Evolutionary conservation across 2,797 vertebrate species (phyloP), one percentile per base, ranked within the genome.

Genomic region (Basileuterus tristriatus): DNA sequence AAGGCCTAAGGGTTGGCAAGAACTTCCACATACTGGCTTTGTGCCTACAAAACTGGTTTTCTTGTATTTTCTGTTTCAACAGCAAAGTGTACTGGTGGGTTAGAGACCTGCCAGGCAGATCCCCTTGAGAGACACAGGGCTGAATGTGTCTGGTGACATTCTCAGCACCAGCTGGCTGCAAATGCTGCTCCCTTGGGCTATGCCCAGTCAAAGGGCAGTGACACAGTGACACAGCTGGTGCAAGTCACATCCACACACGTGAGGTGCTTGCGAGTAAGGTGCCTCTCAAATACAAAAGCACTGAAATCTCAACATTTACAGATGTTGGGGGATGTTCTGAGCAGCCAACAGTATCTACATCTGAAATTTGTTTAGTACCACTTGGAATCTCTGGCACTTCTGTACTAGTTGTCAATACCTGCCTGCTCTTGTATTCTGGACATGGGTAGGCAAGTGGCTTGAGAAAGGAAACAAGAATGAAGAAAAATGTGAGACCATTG

Each of bases 171-270:
- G 15, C 55, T 69, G 41, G 26, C 26, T 2, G 4, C 30, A 47
- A 8, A 15, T 24, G 60, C 50, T 58, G 23, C 26, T 70, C 12
- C 23, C 46, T 20, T 1, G 5, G 21, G 29, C n/a, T 36, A 7
- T 72, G 37, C 23, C 4, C 47, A 29, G 34, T 13, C 60, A 18
- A 5, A 59, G 30, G 52, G 49, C 71, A 29, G 34, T n/a, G 39
- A 18, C 30, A n/a, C 71, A 29, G 34, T n/a, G 39, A 18, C 30
- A n/a, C 26, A 29, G 13, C 10, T 1, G 1, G 17, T 7, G 24
- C 41, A 46, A 20, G 24, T 46, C 15, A 8, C n/a, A 10, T 72
- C 32, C 13, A 8, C 29, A 24, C 43, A 11, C 0, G 0, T 11
- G 12, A 37, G 30, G 8, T 55, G 17, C 16, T 53, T 24, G 36